A percentile compares a stretch with the other conserved stretches of the same genome.
These are phyloP conservation scores for Teleogryllus oceanicus DNA, from an alignment of 2,888 invertebrate species.

Conservation along the genomic window DNA sequence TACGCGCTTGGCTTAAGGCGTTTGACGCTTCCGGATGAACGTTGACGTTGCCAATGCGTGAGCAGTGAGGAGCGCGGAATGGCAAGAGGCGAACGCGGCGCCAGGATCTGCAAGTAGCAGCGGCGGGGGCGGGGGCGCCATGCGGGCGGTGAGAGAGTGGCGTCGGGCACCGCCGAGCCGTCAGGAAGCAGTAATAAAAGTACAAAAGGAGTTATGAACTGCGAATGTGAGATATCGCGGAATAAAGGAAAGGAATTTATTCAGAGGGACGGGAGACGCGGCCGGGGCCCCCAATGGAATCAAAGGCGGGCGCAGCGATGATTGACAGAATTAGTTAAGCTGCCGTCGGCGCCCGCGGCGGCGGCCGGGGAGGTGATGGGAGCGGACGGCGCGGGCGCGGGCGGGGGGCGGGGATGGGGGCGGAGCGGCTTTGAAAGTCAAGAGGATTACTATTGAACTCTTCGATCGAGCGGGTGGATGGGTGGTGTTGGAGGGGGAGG, in stretches of 20 bases:
- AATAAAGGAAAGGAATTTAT: conserved; percentile 8
- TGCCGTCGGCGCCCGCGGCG: background rate
- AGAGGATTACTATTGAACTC: too few species aligned
- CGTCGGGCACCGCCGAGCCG: too few species aligned
- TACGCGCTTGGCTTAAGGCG: too few species aligned
- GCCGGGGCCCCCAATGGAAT: too few species aligned
- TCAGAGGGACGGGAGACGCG: background rate
- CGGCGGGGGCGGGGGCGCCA: too few species aligned
- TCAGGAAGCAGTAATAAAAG: conserved; percentile 7
- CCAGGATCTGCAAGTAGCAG: too few species aligned
- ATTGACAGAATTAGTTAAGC: conserved; percentile 18
- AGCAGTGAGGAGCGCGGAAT: too few species aligned
- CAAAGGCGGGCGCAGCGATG: background rate
- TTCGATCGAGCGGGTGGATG: background rate
- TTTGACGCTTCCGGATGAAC: too few species aligned
- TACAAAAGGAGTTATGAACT: conserved; percentile 18
- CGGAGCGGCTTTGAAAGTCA: too few species aligned
- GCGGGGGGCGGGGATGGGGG: background rate
- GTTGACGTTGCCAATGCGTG: too few species aligned
- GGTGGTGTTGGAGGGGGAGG: background rate
- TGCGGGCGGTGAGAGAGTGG: too few species aligned
- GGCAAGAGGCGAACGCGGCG: too few species aligned
- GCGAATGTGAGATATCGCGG: conserved; percentile 9
- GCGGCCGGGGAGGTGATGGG: background rate
- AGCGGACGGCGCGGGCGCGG: background rate